These are phyloP conservation scores for Herminia tarsipennalis DNA, from an alignment of 2,888 invertebrate genomes.

Conservation along the genomic window DNA sequence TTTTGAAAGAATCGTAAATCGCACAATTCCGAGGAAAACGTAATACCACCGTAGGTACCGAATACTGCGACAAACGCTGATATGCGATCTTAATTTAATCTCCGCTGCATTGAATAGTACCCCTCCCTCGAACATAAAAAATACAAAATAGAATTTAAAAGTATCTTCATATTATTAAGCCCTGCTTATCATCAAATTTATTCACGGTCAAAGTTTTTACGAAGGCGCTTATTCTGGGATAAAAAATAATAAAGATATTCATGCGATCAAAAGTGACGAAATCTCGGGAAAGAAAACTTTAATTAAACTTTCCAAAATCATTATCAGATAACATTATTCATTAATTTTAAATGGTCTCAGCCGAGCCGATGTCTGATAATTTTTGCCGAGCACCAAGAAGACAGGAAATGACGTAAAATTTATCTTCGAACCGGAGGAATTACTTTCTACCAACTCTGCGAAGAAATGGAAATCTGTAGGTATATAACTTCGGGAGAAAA, in stretches of 20 bases:
- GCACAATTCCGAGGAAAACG: too few species aligned
- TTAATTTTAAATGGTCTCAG: conserved; percentile 82
- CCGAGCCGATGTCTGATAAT: conserved; percentile 79
- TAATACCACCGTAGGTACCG: too few species aligned
- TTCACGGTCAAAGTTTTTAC: conserved; percentile 65
- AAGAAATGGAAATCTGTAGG: conserved; percentile 80
- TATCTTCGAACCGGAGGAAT: conserved; percentile 79
- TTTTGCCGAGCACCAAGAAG: conserved; percentile 74
- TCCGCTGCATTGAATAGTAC: neutral
- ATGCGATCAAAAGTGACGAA: conserved; percentile 74
- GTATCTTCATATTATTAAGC: conserved; percentile 34
- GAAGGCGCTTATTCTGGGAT: conserved; percentile 63
- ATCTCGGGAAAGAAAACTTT: conserved; percentile 73
- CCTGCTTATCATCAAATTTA: conserved; percentile 55
- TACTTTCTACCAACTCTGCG: conserved; percentile 77
- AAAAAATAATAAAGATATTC: conserved; percentile 77
- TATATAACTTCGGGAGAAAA: conserved; percentile 78
- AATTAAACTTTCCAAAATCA: conserved; percentile 82
- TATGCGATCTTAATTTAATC: conserved; percentile 11
- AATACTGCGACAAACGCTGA: too few species aligned
- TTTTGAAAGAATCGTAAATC: too few species aligned
- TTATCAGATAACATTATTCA: conserved; percentile 85
- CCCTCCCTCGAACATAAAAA: conserved; percentile 12
- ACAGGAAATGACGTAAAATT: conserved; percentile 82
- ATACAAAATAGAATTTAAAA: conserved; percentile 32